Base-by-base conservation (phyloP, 1,140 invertebrate genomes). In the Eriocheir sinensis region DNA sequence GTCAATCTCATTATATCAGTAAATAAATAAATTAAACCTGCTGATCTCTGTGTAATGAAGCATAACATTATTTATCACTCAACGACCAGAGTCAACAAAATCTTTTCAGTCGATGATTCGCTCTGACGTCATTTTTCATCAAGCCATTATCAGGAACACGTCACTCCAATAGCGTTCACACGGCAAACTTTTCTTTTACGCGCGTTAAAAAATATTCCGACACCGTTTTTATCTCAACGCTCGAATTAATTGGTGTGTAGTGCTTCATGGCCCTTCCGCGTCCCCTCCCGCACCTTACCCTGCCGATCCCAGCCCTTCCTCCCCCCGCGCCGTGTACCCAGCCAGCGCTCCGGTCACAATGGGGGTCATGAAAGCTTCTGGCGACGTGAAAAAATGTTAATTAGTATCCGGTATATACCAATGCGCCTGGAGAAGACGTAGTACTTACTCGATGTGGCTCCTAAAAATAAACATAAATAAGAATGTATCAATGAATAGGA, bases 21-120 rank as follows among this genome's bases (percentile, higher is more conserved):
- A 72, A 72, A 72, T 72, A 72, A 72, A 72, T 72, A 72, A 72
- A 72, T 72, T 72, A 72, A 72, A 72, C 60, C 60, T 72, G 60
- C 60, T 72, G 60, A 72, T 72, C 60, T 72, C 60, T 72, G 60
- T 72, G 60, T 72, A 72, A 72, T 72, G 60, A 72, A 72, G 60
- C 60, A 72, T 72, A 72, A 72, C 60, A 72, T 72, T 72, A 72
- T 72, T 72, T 72, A 72, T 72, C 60, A 72, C 60, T 72, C 60
- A 72, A n/a, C 60, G 60, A 72, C 60, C 60, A 72, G 60, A 72
- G 60, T 72, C 60, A 72, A 72, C 60, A n/a, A 72, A 72, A 72
- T 72, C 60, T 72, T 72, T 72, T 72, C 60, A 72, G 60, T 72
- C 60, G 60, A 72, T 72, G 27, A 72, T 72, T 72, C 60, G 60